Evolutionary conservation across 2,888 invertebrate genomes (phyloP), one percentile per base, ranked within the genome.

Genomic region (Schrankia costaestrigalis): DNA sequence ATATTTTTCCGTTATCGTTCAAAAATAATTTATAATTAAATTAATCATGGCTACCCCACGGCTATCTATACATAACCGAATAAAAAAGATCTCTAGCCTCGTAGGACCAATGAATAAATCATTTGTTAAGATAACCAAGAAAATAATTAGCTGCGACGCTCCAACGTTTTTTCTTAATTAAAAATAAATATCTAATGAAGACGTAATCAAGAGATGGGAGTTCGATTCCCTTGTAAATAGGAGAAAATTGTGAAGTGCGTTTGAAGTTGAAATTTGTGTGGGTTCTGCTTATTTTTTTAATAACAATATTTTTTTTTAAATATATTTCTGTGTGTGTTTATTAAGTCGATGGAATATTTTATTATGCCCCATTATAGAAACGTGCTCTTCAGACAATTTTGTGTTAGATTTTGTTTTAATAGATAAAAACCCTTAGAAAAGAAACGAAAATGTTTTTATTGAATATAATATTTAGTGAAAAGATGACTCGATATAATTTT

Each of bases 141-240:
- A 79, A 78, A 84, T 85, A 85, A 85, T 85, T 82, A 84, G 73
- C 57, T 63, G 55, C 56, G 49, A 59, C 60, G 62, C 59, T 51
- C 57, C 48, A 64, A 70, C 33, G 26, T 74, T 78, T 78, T 79
- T 78, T 72, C 65, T 71, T 84, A 85, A 86, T 86, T 85, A 85
- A 83, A 85, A 83, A 83, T 83, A 84, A 85, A 85, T 85, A 85
- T 78, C 76, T 71, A 78, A 79, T 81, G 79, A 76, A 74, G 67
- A 53, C 51, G 66, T 63, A 64, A 78, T 79, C 73, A 41, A 32
- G 37, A 41, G 44, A 48, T 61, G 56, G 52, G 49, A 63, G 61
- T 49, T 55, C 56, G 55, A 55, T 55, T 49, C 38, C 14, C 28
- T 29, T 25, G 39, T 33, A 46, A 41, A 37, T 36, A 29, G 31